phyloP scores from a whole-genome alignment of 1,140 invertebrate species.

The Euura lappo region DNA sequence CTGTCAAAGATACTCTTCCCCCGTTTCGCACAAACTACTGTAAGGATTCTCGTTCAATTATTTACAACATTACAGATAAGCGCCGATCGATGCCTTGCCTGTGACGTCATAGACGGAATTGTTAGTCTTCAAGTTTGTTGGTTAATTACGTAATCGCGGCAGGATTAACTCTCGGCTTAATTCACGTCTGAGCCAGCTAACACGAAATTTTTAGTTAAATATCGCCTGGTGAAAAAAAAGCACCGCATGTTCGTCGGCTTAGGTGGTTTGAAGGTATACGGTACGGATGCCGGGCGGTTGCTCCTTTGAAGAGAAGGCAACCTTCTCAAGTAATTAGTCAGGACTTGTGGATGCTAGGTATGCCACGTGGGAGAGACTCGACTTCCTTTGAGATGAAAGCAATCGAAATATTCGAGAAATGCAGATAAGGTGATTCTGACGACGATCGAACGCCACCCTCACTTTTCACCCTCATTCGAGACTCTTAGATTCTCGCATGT shows the following conservation, averaged over 20 bases:
- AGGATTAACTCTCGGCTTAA: not conserved
- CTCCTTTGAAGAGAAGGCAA: slow-evolving; percentile 1
- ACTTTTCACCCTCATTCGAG: slow-evolving; percentile 33
- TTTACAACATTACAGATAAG: not conserved
- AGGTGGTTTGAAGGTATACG: not conserved
- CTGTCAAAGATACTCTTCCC: not conserved
- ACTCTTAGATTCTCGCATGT: slow-evolving; percentile 25
- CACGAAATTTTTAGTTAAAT: no score
- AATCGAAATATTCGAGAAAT: not conserved
- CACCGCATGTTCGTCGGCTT: not conserved
- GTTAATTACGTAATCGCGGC: not conserved
- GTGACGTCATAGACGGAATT: not conserved
- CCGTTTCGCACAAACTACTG: not conserved
- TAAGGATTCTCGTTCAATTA: not conserved
- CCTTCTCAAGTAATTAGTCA: slow-evolving; percentile 5
- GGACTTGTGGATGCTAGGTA: slow-evolving; percentile 2
- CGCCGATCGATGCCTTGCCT: not conserved
- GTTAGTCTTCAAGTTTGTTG: not conserved
- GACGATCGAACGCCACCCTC: not conserved
- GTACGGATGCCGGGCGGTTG: not conserved
- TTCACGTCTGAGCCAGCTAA: not conserved
- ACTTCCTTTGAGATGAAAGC: not conserved
- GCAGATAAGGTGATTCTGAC: not conserved
- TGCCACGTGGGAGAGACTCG: not conserved
- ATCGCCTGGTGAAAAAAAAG: not conserved